Percentiles rank a stretch among this genome's conserved stretches.
Conservation (phyloP, 2,113 vertebrate genomes). For the Neolamprologus ventralis region DNA sequence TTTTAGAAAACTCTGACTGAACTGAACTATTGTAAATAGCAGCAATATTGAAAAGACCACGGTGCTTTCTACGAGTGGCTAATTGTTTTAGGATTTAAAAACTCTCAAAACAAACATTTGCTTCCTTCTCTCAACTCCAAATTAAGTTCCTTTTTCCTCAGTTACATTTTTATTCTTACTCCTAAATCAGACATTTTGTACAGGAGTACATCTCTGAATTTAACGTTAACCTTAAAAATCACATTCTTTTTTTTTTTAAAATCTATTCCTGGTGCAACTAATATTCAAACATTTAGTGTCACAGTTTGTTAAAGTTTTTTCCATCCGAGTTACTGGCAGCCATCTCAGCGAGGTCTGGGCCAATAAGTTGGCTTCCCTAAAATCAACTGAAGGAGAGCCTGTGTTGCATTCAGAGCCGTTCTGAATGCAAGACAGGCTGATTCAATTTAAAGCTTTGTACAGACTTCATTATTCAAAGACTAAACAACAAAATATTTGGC, state of each 20-base stretch:
- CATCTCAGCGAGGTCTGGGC: background rate
- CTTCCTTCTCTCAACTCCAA: background rate
- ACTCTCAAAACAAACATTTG: background rate
- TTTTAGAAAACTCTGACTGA: background rate
- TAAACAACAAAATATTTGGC: background rate
- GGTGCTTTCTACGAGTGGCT: background rate
- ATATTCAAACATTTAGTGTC: background rate
- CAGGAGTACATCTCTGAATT: background rate
- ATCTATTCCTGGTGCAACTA: background rate
- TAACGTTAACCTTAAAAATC: background rate
- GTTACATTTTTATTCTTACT: background rate
- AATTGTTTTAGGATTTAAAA: background rate
- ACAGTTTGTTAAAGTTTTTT: background rate
- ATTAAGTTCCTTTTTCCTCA: background rate
- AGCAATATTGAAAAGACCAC: background rate
- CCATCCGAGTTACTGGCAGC: background rate
- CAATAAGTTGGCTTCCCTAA: rapidly evolving
- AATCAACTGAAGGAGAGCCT: rapidly evolving
- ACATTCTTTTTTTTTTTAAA: rapidly evolving
- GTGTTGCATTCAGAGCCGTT: background rate
- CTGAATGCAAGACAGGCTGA: rapidly evolving
- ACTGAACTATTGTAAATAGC: background rate
- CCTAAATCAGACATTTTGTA: background rate
- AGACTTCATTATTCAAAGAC: background rate
- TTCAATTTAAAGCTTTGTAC: background rate